A percentile compares a stretch with the other conserved stretches of the same genome.
Conservation (phyloP, 64 coral and sea anemone genomes). For the Astreopora myriophthalma region DNA sequence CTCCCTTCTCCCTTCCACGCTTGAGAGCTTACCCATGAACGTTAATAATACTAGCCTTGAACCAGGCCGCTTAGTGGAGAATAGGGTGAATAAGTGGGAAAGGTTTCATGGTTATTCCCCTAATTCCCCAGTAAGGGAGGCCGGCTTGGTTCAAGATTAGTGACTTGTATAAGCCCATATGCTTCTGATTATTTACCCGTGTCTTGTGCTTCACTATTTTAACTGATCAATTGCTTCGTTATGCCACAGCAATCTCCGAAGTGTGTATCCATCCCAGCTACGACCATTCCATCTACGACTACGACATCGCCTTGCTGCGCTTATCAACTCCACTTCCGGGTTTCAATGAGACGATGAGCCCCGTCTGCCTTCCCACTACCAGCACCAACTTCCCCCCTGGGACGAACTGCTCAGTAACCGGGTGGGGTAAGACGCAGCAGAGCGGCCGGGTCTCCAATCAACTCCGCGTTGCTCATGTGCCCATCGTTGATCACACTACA, state of each 20-base stretch:
- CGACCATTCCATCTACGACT: constrained; percentile 4
- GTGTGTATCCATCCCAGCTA: constrained; percentile 61
- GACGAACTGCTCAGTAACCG: constrained; percentile 57
- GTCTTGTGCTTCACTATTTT: not conserved
- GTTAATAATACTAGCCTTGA: too few relatives aligned
- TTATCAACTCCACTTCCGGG: constrained; percentile 10
- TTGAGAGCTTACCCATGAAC: too few relatives aligned
- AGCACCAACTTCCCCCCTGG: not conserved
- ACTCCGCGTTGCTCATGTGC: constrained; percentile 70
- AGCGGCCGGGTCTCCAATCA: constrained; percentile 31
- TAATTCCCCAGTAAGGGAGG: too few relatives aligned
- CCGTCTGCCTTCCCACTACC: constrained; percentile 27
- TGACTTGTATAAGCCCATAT: too few relatives aligned
- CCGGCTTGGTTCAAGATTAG: too few relatives aligned
- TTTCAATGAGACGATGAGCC: constrained; percentile 54
- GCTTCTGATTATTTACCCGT: too few relatives aligned
- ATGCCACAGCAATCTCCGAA: constrained; percentile 29
- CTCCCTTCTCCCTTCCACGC: too few relatives aligned
- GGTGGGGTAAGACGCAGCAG: constrained; percentile 47
- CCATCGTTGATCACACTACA: constrained; percentile 23
- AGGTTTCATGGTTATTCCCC: too few relatives aligned
- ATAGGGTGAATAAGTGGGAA: too few relatives aligned
- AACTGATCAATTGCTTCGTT: not conserved
- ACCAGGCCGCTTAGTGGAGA: too few relatives aligned
- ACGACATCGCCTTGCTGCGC: constrained; percentile 56